A percentile compares a stretch with the other conserved stretches of the same genome.
Evolutionary conservation across 2,888 invertebrate species (phyloP).

Genomic region (Pemphredon lugubris): DNA sequence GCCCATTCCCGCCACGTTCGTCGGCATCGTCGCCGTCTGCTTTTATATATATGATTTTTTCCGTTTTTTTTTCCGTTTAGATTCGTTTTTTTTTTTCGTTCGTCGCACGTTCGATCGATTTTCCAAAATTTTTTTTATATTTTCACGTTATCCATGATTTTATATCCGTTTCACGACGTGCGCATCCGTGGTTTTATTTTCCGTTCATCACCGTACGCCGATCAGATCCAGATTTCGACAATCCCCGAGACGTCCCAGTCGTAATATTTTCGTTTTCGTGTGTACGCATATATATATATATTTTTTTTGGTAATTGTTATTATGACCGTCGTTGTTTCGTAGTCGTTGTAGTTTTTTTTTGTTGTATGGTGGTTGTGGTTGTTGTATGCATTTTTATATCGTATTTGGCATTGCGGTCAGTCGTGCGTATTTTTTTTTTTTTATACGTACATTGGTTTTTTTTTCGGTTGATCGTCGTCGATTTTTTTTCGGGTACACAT

Average conservation of each 20-base stretch:
- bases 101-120: slow-evolving; percentile 35
- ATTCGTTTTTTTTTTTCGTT: slow-evolving; percentile 51
- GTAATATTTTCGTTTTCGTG: slow-evolving; percentile 14
- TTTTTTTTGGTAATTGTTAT: slow-evolving; percentile 31
- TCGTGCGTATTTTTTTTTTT: slow-evolving; percentile 56
- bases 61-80: slow-evolving; percentile 42
- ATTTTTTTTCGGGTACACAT: slow-evolving; percentile 48
- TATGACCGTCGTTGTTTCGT: slow-evolving; percentile 12
- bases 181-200: slow-evolving; percentile 2
- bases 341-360: slow-evolving; percentile 21
- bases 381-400: slow-evolving; percentile 9
- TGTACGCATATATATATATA: slow-evolving; percentile 10
- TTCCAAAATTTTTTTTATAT: too few species aligned
- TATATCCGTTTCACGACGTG: slow-evolving; percentile 4
- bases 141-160: slow-evolving; percentile 18
- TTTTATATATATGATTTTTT: slow-evolving; percentile 45
- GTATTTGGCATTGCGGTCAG: slow-evolving; percentile 53
- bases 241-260: slow-evolving; percentile 3
- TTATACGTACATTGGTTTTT: slow-evolving; percentile 21
- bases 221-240: too few species aligned
- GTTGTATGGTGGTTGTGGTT: slow-evolving; percentile 2
- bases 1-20: slow-evolving; percentile 77
- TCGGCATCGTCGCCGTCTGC: slow-evolving; percentile 79
- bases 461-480: slow-evolving; percentile 31
- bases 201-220: slow-evolving; percentile 31